A percentile compares a stretch with the other conserved stretches of the same genome.
Conservation (phyloP, 2,888 invertebrate genomes). For the Drosophila siamana region DNA sequence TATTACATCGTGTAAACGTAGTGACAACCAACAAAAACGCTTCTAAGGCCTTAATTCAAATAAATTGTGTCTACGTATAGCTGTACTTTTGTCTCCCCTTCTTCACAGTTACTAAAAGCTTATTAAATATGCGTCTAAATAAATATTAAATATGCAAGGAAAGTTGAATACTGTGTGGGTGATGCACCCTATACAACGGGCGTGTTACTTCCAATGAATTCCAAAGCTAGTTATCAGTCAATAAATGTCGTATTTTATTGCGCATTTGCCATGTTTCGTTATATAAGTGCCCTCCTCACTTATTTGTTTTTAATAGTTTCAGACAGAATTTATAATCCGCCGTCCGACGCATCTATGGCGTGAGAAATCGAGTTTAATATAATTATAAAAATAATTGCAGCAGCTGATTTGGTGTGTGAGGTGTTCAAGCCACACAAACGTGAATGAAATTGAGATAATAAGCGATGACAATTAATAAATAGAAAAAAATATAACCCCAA, state of each 20-base stretch:
- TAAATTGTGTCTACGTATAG: too few species aligned
- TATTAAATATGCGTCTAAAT: background rate
- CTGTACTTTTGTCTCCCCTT: too few species aligned
- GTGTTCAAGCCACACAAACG: background rate
- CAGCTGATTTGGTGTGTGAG: background rate
- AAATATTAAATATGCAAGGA: background rate
- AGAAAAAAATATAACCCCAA: background rate
- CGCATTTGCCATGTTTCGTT: background rate
- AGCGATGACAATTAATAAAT: background rate
- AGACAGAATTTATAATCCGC: slow-evolving; percentile 3
- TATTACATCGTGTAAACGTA: too few species aligned
- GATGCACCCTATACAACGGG: background rate
- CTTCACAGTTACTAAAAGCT: too few species aligned
- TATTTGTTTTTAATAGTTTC: slow-evolving; percentile 2
- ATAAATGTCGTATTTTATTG: background rate
- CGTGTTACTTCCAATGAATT: background rate
- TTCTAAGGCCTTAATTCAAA: too few species aligned
- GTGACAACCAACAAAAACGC: too few species aligned
- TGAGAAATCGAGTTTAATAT: slow-evolving; percentile 10
- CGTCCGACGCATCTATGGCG: background rate
- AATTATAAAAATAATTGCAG: slow-evolving; percentile 7
- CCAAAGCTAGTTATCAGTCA: background rate
- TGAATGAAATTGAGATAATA: slow-evolving; percentile 14
- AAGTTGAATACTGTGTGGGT: background rate
- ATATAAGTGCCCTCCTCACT: background rate